phyloP scores from a whole-genome alignment of 2,797 vertebrate genomes.

The Distichodus sexfasciatus region DNA sequence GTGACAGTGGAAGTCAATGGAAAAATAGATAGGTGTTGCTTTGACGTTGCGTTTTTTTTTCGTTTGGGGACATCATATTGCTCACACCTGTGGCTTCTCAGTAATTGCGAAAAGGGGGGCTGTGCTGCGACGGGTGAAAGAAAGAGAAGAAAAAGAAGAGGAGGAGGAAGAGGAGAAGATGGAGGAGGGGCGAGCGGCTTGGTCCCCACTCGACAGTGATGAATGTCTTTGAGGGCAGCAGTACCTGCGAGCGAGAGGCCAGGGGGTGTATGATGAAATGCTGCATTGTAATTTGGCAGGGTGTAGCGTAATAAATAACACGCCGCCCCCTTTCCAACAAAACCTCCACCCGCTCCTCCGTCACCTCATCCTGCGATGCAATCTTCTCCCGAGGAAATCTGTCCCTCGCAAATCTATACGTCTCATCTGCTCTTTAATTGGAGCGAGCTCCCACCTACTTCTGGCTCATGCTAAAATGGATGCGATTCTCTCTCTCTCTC shows the following conservation, averaged over 20 bases:
- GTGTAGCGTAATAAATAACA: conserved; percentile 51
- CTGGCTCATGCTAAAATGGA: conserved; percentile 14
- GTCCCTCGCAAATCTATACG: conserved; percentile 45
- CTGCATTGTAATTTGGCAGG: conserved; percentile 50
- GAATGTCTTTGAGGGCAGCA: conserved; percentile 45
- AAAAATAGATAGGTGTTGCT: background rate
- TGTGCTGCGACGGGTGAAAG: background rate
- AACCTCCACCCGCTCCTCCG: conserved; percentile 1
- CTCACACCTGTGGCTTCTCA: conserved; percentile 1
- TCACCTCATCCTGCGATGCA: conserved; percentile 19
- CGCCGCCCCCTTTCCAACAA: conserved; percentile 10
- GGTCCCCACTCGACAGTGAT: conserved; percentile 44
- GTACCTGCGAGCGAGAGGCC: conserved; percentile 46
- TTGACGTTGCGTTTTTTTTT: too few species aligned
- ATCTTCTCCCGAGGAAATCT: conserved; percentile 34
- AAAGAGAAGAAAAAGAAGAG: background rate
- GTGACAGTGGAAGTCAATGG: conserved; percentile 10
- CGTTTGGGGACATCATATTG: background rate
- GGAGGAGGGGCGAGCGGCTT: conserved; percentile 20
- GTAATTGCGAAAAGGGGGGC: background rate
- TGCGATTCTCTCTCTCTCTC: too few species aligned
- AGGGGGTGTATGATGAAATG: conserved; percentile 50
- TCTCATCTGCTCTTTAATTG: conserved; percentile 45
- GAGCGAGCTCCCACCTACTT: conserved; percentile 8
- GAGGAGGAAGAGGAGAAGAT: background rate